Conservation (phyloP, 2,113 vertebrate species). For the Tauraco erythrolophus region DNA sequence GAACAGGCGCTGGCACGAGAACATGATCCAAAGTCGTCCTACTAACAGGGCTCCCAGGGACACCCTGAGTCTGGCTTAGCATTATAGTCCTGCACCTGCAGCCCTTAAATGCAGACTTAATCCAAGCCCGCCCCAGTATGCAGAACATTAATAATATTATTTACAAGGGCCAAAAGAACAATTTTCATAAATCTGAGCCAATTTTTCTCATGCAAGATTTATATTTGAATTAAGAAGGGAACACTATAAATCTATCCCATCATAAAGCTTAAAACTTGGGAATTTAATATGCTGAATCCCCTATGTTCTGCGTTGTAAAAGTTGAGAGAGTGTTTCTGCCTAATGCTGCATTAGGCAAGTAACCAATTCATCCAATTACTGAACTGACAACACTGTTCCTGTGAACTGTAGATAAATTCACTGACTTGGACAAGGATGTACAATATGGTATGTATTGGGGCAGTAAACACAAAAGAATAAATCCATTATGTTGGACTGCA, state of each 20-base stretch:
- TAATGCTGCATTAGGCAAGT: conserved; percentile 59
- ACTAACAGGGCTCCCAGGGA: background rate
- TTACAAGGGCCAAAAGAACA: conserved; percentile 46
- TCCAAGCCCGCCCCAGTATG: background rate
- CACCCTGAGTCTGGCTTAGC: background rate
- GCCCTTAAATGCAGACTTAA: background rate
- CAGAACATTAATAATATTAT: conserved; percentile 29
- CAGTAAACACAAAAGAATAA: conserved; percentile 41
- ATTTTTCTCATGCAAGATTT: conserved; percentile 8
- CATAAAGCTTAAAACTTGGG: conserved; percentile 31
- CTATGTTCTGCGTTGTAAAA: conserved; percentile 20
- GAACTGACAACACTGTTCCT: conserved; percentile 53
- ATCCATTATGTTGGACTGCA: conserved; percentile 28
- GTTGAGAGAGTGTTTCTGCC: background rate
- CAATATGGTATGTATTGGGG: conserved; percentile 43
- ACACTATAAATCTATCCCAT: conserved; percentile 46
- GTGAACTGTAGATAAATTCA: conserved; percentile 42
- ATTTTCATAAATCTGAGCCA: background rate
- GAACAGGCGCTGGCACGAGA: background rate
- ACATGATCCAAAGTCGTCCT: background rate
- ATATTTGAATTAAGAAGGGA: conserved; percentile 26
- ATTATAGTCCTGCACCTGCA: conserved; percentile 49
- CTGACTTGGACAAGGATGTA: conserved; percentile 43
- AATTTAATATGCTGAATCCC: conserved; percentile 36
- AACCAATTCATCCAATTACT: conserved; percentile 48